A percentile compares a stretch with the other conserved stretches of the same genome.
Evolutionary conservation across 2,888 invertebrate species (phyloP).

Genomic region (Campaea margaritaria): DNA sequence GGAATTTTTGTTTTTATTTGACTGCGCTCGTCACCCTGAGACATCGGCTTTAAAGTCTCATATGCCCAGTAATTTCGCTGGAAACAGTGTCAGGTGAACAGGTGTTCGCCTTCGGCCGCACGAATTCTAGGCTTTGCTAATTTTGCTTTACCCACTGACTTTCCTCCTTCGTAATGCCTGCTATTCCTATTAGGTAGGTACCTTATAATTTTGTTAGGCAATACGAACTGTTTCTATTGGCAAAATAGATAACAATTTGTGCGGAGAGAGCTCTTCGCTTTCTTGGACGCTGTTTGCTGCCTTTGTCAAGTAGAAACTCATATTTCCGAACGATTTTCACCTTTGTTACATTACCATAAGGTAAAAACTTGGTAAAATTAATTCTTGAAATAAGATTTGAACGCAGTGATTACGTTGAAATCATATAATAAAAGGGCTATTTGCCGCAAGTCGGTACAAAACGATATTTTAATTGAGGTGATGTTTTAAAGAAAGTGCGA

Average conservation of each 20-base stretch:
- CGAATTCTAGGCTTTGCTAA: neutral
- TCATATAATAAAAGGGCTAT: constrained; percentile 30
- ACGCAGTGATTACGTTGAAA: constrained; percentile 25
- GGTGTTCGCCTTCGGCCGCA: too few relatives aligned
- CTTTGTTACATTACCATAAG: constrained; percentile 4
- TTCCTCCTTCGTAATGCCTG: neutral
- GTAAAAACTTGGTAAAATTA: constrained; percentile 5
- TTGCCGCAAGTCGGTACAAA: constrained; percentile 20
- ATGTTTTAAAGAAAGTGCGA: constrained; percentile 14
- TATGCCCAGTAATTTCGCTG: too few relatives aligned
- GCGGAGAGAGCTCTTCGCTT: constrained; percentile 60
- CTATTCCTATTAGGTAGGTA: neutral
- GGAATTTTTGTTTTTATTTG: too few relatives aligned
- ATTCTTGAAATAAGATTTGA: constrained; percentile 11
- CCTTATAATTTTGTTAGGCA: neutral
- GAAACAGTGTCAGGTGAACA: too few relatives aligned
- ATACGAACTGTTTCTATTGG: constrained; percentile 50
- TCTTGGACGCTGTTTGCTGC: constrained; percentile 45
- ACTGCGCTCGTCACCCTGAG: too few relatives aligned
- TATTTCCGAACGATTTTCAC: constrained; percentile 5
- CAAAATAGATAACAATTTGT: constrained; percentile 61
- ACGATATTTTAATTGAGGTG: constrained; percentile 27
- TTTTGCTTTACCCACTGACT: neutral
- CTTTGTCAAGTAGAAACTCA: constrained; percentile 43
- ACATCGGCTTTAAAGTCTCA: too few relatives aligned